Evolutionary conservation across 2,113 vertebrate species (phyloP).

Genomic region (Plecturocebus donacophilus): DNA sequence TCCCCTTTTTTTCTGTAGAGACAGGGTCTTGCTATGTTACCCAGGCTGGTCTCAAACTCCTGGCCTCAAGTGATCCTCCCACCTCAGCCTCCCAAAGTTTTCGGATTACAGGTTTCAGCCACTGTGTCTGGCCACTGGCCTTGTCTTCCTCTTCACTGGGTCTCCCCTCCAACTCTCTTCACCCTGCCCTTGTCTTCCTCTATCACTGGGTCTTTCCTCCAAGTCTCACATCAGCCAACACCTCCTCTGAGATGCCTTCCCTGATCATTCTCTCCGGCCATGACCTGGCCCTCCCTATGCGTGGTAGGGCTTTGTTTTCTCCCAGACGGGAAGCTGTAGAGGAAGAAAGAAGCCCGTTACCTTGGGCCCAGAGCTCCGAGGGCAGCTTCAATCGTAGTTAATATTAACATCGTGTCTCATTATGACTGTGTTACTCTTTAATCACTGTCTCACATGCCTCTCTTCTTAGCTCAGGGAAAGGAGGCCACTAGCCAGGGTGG

Average conservation of each 20-base stretch:
- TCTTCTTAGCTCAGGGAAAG: background rate
- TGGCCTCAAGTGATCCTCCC: too few species aligned
- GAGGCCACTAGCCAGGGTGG: background rate
- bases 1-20: too few species aligned
- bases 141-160: background rate
- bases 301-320: background rate
- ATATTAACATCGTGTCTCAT: background rate
- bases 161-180: background rate
- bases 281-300: accelerated
- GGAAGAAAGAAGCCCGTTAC: background rate
- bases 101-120: too few species aligned
- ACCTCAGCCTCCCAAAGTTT: too few species aligned
- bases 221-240: background rate
- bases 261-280: background rate
- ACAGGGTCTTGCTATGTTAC: too few species aligned
- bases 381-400: background rate
- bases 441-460: background rate
- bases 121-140: too few species aligned
- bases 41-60: too few species aligned
- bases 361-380: background rate
- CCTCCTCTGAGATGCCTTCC: background rate
- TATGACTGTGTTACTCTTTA: background rate
- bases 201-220: background rate
- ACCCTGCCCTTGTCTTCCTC: background rate
- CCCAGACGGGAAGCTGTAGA: background rate